Evolutionary conservation across 2,113 vertebrate species (phyloP).

Genomic region (Anoura caudifer): DNA sequence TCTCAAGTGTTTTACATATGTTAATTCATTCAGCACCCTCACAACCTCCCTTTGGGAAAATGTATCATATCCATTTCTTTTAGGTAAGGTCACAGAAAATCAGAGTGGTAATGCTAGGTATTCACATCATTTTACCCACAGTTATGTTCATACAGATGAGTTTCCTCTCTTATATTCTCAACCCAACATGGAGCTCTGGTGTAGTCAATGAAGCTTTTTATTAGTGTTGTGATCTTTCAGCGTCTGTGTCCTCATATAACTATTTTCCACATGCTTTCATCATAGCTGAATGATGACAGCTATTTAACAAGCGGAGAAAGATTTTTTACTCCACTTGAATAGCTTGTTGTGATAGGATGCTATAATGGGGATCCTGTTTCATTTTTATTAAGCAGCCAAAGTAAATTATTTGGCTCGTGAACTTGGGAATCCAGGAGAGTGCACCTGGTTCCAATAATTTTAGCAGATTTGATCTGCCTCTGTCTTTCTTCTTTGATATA

Average conservation of each 20-base stretch:
- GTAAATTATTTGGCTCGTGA: not conserved
- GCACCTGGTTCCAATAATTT: not conserved
- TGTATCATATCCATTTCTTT: not conserved
- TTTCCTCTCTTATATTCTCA: not conserved
- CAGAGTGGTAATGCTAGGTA: not conserved
- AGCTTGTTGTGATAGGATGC: not conserved
- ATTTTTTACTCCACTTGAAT: not conserved
- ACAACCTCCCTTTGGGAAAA: not conserved
- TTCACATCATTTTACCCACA: not conserved
- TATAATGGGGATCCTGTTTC: not conserved
- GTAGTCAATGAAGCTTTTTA: not conserved
- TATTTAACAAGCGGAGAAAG: not conserved
- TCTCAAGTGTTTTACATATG: not conserved
- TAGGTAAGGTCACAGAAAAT: not conserved
- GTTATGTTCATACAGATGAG: not conserved
- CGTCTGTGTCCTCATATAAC: not conserved
- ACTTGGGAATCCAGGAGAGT: not conserved
- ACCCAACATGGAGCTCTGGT: not conserved
- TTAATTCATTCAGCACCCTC: not conserved
- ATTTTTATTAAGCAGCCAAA: not conserved
- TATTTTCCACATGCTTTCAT: constrained; percentile 20
- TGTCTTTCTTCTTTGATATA: not conserved
- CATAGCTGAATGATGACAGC: not conserved
- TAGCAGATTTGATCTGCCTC: not conserved
- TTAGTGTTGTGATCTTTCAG: not conserved